Base-by-base conservation (phyloP, 2,113 vertebrate species). In the Prolemur simus region DNA sequence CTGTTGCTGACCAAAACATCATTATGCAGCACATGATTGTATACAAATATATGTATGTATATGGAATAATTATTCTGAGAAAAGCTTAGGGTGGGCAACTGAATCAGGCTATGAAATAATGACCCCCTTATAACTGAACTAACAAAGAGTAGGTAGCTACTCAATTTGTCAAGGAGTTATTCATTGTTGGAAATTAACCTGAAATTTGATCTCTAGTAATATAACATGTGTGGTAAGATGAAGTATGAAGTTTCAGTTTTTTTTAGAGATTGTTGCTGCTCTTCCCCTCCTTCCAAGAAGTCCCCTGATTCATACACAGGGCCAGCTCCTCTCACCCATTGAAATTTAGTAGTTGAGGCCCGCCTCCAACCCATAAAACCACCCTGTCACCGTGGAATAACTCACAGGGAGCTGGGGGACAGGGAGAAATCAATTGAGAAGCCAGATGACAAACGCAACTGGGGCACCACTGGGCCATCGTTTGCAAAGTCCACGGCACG, bases 321-420 rank as follows among this genome's bases (percentile, higher is more conserved):
- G 60, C 68, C 54, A 81, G 32, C 47, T 86, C 80, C 85, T 85
- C 81, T 95, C 76, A 56, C 54, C 81, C 76, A 54, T 2, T 69
- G 78, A 89, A 64, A 95, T 96, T 74, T 71, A 94, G 82, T 87
- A 80, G 37, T 20, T 37, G 52, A 96, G 78, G 66, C 25, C 87
- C 0, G 0, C 93, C 83, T 95, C 74, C 78, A 52, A n/a, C 58
- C 63, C 63, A 84, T 93, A 93, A 97, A 97, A 91, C 56, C 78
- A 56, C 14, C 82, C 60, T 81, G 83, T 97, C 92, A 91, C 63
- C 69, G 49, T 18, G 32, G 64, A 94, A 87, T 96, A 88, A 91
- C 32, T 94, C 78, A 91, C 56, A 21, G 15, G 9, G 34, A 56
- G 20, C 32, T 6, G 32, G 37, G 34, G 76, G 27, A 27, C 8